These are phyloP conservation scores for Microctonus aethiopoides DNA, from an alignment of 2,888 invertebrate species.

Conservation along the genomic window DNA sequence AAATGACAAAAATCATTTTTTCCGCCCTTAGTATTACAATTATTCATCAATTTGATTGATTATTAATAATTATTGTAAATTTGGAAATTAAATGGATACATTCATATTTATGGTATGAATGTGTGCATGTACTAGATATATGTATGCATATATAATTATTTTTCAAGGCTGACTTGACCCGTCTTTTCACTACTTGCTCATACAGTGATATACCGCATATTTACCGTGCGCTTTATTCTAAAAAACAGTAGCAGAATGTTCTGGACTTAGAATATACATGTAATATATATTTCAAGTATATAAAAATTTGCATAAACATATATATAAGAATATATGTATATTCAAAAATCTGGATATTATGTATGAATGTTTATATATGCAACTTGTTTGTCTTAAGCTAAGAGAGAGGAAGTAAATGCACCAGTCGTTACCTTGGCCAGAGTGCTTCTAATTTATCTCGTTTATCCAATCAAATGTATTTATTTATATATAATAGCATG, in stretches of 20 bases:
- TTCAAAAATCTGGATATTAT: background rate
- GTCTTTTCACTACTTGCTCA: constrained; percentile 46
- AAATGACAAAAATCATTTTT: too few relatives aligned
- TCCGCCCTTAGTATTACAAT: constrained; percentile 51
- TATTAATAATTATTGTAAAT: background rate
- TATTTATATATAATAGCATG: background rate
- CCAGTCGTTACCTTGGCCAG: constrained; percentile 16
- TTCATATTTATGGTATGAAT: background rate
- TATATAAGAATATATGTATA: background rate
- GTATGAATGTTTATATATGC: background rate
- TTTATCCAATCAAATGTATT: background rate
- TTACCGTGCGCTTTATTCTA: too few relatives aligned
- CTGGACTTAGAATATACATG: too few relatives aligned
- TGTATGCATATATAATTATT: background rate
- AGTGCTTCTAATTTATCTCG: background rate
- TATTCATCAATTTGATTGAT: background rate
- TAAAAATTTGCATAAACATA: background rate
- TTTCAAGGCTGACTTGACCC: constrained; percentile 46
- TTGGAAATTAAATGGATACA: background rate
- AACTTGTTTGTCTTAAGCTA: constrained; percentile 3
- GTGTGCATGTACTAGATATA: too few relatives aligned
- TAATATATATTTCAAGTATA: background rate
- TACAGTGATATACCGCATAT: too few relatives aligned
- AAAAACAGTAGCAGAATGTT: too few relatives aligned
- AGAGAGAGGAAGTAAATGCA: constrained; percentile 1